Base-by-base conservation (phyloP, 92 coral and sea anemone genomes). In the Zoanthus solanderi region DNA sequence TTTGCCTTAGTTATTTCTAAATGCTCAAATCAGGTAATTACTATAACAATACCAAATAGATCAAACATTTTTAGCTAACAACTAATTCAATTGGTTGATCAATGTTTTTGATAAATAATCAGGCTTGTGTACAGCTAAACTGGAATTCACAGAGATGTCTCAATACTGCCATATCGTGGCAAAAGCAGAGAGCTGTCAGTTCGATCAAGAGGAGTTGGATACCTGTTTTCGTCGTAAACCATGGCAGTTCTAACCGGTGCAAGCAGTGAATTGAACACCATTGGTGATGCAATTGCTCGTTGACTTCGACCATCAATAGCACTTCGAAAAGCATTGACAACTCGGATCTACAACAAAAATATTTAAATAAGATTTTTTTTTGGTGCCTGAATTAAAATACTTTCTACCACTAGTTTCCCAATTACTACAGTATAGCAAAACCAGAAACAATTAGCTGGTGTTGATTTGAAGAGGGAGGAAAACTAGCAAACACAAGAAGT, bases 171-270 rank as follows among this genome's bases (percentile, higher is more conserved):
- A 87, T 88, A 92, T 81, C 94, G 95, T 28, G 95, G 95, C 69
- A 83, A 83, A 90, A 89, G 91, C 45, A 77, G 86, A 79, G 86
- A 89, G 37, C 86, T 18, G 54, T 91, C 95, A 89, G 92, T 77
- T 87, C 88, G 90, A 88, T 93, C 98, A 84, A 83, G 72, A 61
- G 92, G 89, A 75, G 89, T 44, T 34, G 91, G 90, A 78, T 87
- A 88, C 89, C 90, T 90, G 56, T 83, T 88, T 72, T 94, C 95
- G 84, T 94, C 96, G 78, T 93, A 90, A 16, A 97, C 93, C 99
- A 97, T 97, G 58, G 98, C 99, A 5, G 99, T 97, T 54, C 99
- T 96, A 48, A 97, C 99, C 57, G 99, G 99, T 53, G 99, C 99
- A 79, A 97, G 92, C 84, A 97, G 92, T 23, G 99, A 97, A 88